Conservation (phyloP, 2,797 vertebrate species). For the Enteromius thamalakanensis region DNA sequence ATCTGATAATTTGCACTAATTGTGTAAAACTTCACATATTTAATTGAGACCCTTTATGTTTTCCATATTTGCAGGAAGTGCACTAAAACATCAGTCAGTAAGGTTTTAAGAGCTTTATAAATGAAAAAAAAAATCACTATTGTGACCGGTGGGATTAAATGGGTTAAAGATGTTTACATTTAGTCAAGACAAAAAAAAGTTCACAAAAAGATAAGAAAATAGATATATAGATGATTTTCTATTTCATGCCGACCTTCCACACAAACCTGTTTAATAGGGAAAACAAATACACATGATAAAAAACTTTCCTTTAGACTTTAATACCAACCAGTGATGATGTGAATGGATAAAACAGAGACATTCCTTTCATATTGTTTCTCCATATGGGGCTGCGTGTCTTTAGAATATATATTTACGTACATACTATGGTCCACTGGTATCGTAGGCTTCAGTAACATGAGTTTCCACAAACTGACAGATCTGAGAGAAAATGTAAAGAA, state of each 20-base stretch:
- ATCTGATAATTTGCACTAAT: too few species aligned
- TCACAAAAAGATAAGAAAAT: neutral
- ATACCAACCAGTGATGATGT: slow-evolving; percentile 36
- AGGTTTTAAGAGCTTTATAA: too few species aligned
- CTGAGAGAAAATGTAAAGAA: slow-evolving; percentile 11
- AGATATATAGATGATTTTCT: neutral
- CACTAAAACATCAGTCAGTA: too few species aligned
- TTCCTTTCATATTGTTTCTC: slow-evolving; percentile 32
- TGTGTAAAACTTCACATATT: too few species aligned
- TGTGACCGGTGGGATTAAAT: too few species aligned
- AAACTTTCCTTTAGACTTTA: slow-evolving; percentile 24
- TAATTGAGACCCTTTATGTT: too few species aligned
- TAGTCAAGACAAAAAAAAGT: neutral
- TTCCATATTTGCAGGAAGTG: too few species aligned
- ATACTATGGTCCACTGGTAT: slow-evolving; percentile 43
- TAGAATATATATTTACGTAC: slow-evolving; percentile 34
- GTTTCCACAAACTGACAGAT: slow-evolving; percentile 37
- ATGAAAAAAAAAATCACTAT: too few species aligned
- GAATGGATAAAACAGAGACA: slow-evolving; percentile 43
- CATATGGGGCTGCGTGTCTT: slow-evolving; percentile 22
- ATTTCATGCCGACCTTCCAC: neutral
- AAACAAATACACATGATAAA: neutral
- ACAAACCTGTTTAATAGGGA: neutral
- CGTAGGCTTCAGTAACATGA: slow-evolving; percentile 52
- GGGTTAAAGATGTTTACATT: too few species aligned